These are phyloP conservation scores for Enteromius unitaeniatus DNA, from an alignment of 2,797 vertebrate species.

Conservation along the genomic window DNA sequence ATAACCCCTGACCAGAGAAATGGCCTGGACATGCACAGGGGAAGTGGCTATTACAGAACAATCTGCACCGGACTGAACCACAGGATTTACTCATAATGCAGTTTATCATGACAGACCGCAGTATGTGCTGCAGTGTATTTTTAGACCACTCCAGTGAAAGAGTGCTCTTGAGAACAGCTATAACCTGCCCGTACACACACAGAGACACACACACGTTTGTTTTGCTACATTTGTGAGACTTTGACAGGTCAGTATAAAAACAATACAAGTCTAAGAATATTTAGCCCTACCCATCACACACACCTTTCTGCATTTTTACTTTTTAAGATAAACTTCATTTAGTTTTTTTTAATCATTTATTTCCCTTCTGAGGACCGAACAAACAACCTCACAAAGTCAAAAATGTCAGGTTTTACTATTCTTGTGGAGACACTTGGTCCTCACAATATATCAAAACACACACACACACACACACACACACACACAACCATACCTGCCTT, in stretches of 20 bases:
- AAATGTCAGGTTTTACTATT: too few relatives aligned
- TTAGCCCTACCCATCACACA: too few relatives aligned
- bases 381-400: too few relatives aligned
- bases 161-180: neutral
- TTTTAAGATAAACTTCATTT: too few relatives aligned
- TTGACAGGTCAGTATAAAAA: too few relatives aligned
- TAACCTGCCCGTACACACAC: neutral
- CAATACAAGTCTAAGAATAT: too few relatives aligned
- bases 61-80: constrained; percentile 6
- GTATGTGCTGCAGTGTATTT: constrained; percentile 17
- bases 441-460: neutral
- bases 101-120: neutral
- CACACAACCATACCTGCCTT: constrained; percentile 53
- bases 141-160: neutral
- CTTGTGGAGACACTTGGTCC: too few relatives aligned
- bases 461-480: neutral
- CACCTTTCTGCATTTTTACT: too few relatives aligned
- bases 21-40: neutral
- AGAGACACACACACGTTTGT: too few relatives aligned
- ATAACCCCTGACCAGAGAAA: constrained; percentile 27
- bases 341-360: too few relatives aligned
- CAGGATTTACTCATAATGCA: constrained; percentile 19
- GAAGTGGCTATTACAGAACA: constrained; percentile 45
- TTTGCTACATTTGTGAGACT: too few relatives aligned
- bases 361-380: too few relatives aligned